Base-by-base conservation (phyloP, 2,113 vertebrate species). In the Picathartes gymnocephalus region DNA sequence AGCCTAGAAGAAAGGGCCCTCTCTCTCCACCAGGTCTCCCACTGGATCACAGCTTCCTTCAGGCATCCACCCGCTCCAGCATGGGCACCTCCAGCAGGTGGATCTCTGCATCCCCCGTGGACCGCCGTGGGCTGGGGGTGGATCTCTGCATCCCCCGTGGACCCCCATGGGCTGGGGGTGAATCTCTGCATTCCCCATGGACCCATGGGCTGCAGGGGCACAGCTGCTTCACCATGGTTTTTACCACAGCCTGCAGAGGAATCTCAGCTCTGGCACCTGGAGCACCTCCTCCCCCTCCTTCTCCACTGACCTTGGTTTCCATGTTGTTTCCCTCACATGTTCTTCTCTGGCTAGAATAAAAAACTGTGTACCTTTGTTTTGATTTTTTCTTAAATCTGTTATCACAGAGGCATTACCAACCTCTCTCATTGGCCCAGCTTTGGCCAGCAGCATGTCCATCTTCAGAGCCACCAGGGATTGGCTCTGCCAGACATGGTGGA, bases 251-350 rank as follows among this genome's bases (percentile, higher is more conserved):
- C 44, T 50, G 23, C 35, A 50, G 35, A 42, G 79, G 24, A 60
- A 20, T 28, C 79, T 50, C 2, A 0, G 15, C 35, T 40, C 24
- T 2, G 1, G 65, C 1, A 1, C 18, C 64, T 57, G 42, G 42
- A 57, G 42, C 42, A 22, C 18, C 23, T 69, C 54, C 24, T 60
- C 11, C 37, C 64, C 13, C 7, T 70, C 53, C 44, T 57, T 39
- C 40, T 58, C 6, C 20, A 30, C 45, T 60, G 54, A 3, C 37
- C 37, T 50, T 42, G 65, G 30, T 50, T 37, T 35, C 20, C 24
- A 6, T 30, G 25, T 40, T 70, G 4, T 70, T 57, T 42, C 54
- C 10, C 56, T 71, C 80, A 61, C 25, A 13, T 30, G 31, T 42
- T 35, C 54, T 44, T 79, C 35, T 81, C 3, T 9, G 6, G 18